These are phyloP conservation scores for Biston betularia DNA, from an alignment of 2,888 invertebrate species.

Conservation along the genomic window DNA sequence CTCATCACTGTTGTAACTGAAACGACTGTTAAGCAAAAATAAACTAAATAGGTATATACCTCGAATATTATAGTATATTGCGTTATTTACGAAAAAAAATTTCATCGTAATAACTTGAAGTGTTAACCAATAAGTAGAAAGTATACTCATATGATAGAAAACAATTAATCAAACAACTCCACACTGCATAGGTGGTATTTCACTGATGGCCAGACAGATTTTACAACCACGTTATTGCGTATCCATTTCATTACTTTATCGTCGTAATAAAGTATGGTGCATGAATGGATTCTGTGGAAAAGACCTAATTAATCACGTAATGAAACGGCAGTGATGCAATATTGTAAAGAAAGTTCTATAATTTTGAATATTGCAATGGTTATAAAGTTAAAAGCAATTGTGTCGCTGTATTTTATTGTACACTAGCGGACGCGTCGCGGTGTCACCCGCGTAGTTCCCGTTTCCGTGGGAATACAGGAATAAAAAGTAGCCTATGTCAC, in stretches of 20 bases:
- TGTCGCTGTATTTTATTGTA: background rate
- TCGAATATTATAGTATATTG: no score
- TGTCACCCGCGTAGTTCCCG: no score
- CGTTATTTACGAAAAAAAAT: no score
- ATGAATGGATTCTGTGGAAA: conserved; percentile 36
- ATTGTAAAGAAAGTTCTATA: conserved; percentile 29
- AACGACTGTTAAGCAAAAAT: no score
- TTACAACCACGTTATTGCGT: background rate
- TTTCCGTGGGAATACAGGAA: no score
- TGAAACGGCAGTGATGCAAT: conserved; percentile 26
- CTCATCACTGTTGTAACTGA: no score
- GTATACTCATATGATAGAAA: no score
- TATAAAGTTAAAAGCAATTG: conserved; percentile 11
- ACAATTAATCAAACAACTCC: background rate
- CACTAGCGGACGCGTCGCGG: no score
- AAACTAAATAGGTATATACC: no score
- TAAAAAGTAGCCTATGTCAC: no score
- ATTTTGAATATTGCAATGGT: conserved; percentile 9
- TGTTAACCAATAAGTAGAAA: no score
- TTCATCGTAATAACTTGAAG: no score
- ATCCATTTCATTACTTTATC: background rate
- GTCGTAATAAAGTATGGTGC: conserved; percentile 28
- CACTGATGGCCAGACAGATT: conserved; percentile 13
- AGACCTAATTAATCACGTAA: conserved; percentile 30
- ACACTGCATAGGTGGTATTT: background rate